A percentile compares a stretch with the other conserved stretches of the same genome.
phyloP scores from a whole-genome alignment of 2,888 invertebrate genomes.

The Pherbina coryleti region DNA sequence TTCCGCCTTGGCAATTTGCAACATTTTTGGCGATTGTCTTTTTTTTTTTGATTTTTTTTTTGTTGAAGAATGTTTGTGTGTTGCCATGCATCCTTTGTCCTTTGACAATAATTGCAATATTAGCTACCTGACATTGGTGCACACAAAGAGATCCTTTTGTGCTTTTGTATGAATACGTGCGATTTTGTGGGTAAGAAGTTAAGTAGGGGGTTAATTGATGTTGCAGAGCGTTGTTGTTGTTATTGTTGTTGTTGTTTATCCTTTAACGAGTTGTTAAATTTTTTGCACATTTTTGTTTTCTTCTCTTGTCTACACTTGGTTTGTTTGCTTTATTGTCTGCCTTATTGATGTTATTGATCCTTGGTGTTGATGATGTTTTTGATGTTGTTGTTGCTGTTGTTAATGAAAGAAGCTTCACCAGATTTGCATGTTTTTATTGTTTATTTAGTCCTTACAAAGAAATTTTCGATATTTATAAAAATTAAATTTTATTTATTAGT shows the following conservation, averaged over 20 bases:
- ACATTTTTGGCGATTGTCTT: slow-evolving; percentile 20
- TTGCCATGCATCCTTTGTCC: neutral
- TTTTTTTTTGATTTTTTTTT: slow-evolving; percentile 7
- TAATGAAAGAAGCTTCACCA: no score
- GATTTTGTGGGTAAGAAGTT: slow-evolving; percentile 20
- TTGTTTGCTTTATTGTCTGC: slow-evolving; percentile 18
- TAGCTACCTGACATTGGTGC: slow-evolving; percentile 19
- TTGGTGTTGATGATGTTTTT: neutral
- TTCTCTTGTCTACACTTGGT: slow-evolving; percentile 14
- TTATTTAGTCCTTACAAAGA: no score
- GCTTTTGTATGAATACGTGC: slow-evolving; percentile 3
- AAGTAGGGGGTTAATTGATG: slow-evolving; percentile 34
- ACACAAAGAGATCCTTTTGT: neutral
- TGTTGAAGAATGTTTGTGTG: neutral
- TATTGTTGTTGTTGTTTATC: slow-evolving; percentile 11
- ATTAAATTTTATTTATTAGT: no score
- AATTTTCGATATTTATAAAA: no score
- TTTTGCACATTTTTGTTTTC: slow-evolving; percentile 14
- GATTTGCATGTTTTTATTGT: no score
- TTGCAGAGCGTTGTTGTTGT: neutral
- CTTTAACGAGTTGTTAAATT: slow-evolving; percentile 3
- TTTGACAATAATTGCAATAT: slow-evolving; percentile 27
- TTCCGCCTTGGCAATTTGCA: slow-evolving; percentile 44
- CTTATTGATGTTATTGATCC: slow-evolving; percentile 2
- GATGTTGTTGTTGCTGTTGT: no score